Conservation (phyloP, 2,888 invertebrate species). For the Nebria brevicollis region DNA sequence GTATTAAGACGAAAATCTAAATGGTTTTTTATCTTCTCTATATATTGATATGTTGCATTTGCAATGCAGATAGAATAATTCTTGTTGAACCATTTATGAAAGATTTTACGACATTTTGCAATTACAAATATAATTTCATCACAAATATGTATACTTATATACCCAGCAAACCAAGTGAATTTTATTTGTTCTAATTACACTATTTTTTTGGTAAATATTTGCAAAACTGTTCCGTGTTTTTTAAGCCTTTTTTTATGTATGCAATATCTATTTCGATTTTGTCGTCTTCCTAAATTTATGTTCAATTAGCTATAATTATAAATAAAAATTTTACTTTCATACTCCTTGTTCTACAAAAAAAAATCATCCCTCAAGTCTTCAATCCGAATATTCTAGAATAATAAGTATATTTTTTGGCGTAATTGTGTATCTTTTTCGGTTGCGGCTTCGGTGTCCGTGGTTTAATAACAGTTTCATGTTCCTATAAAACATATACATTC, state of each 20-base stretch:
- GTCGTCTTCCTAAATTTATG: slow-evolving; percentile 38
- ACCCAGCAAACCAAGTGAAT: background rate
- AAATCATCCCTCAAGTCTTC: slow-evolving; percentile 32
- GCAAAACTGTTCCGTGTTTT: too few species aligned
- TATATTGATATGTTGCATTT: slow-evolving; percentile 1
- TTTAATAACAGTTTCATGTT: slow-evolving; percentile 46
- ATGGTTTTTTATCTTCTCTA: slow-evolving; percentile 6
- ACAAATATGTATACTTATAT: background rate
- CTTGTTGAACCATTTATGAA: background rate
- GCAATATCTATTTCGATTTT: background rate
- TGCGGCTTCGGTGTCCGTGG: slow-evolving; percentile 47
- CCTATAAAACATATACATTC: slow-evolving; percentile 42
- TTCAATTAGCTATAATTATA: slow-evolving; percentile 19
- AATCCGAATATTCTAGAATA: slow-evolving; percentile 54
- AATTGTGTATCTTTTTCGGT: slow-evolving; percentile 55
- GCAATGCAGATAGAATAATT: slow-evolving; percentile 1
- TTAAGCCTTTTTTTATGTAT: background rate
- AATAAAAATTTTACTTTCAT: slow-evolving; percentile 46
- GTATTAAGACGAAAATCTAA: background rate
- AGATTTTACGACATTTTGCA: background rate
- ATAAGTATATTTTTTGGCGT: slow-evolving; percentile 60
- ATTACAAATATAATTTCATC: background rate
- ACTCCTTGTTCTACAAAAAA: slow-evolving; percentile 21
- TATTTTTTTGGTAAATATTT: too few species aligned
- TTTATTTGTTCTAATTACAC: too few species aligned